These are phyloP conservation scores for Paralvinella palmiformis DNA, from an alignment of 1,140 invertebrate species.

Conservation along the genomic window DNA sequence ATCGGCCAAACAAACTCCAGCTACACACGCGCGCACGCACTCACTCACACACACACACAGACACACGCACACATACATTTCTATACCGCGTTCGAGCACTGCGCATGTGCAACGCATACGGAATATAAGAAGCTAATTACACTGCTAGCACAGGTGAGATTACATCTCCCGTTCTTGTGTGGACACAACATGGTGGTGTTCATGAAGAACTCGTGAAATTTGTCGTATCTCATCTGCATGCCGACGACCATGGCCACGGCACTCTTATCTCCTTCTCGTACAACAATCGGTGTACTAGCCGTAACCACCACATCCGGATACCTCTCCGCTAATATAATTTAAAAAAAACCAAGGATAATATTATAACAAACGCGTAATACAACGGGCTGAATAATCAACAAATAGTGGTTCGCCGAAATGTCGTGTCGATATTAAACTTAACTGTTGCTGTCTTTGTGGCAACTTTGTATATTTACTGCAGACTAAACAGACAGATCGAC, in stretches of 20 bases:
- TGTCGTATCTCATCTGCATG: slow-evolving; percentile 33
- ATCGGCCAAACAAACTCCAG: too few species aligned
- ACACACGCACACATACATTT: background rate
- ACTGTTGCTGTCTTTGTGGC: too few species aligned
- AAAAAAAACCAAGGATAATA: background rate
- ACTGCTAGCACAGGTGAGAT: slow-evolving; percentile 13
- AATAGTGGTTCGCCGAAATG: background rate
- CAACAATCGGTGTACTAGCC: slow-evolving; percentile 83
- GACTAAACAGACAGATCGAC: background rate
- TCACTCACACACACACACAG: background rate
- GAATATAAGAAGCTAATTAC: background rate
- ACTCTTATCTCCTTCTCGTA: slow-evolving; percentile 68
- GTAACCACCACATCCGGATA: slow-evolving; percentile 63
- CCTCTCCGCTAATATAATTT: background rate
- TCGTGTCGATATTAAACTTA: background rate
- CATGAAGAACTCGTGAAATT: slow-evolving; percentile 35
- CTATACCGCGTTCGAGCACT: background rate
- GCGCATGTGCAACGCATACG: background rate
- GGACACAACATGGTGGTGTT: slow-evolving; percentile 28
- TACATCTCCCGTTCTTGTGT: background rate
- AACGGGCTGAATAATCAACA: background rate
- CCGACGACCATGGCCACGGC: slow-evolving; percentile 87
- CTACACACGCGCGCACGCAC: background rate
- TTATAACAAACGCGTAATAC: background rate
- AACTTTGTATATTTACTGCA: background rate